Percentiles rank a stretch among this genome's conserved stretches.
phyloP scores from a whole-genome alignment of 2,113 vertebrate species.

The Chloropsis cyanopogon region DNA sequence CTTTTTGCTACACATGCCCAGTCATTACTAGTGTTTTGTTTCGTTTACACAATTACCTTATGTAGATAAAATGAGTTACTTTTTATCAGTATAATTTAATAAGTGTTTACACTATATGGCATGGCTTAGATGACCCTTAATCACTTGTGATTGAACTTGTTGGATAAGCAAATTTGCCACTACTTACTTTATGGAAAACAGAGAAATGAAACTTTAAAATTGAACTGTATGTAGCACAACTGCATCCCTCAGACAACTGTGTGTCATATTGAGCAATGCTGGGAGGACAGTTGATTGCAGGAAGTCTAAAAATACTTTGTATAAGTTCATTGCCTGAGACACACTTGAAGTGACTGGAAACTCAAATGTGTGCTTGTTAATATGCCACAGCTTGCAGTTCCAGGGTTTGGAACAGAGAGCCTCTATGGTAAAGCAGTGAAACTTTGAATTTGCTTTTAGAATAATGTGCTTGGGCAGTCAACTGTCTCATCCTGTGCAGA shows the following conservation, averaged over 20 bases:
- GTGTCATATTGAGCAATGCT: constrained; percentile 22
- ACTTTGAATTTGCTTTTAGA: not conserved
- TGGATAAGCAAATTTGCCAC: constrained; percentile 7
- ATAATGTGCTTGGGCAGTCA: not conserved
- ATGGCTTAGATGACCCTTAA: constrained; percentile 33
- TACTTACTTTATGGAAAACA: constrained; percentile 27
- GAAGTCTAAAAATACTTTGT: constrained; percentile 69
- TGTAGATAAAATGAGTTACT: constrained; percentile 29
- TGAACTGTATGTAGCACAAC: not conserved
- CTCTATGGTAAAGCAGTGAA: not conserved
- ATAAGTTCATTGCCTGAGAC: constrained; percentile 11
- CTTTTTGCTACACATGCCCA: not conserved
- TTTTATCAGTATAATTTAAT: constrained; percentile 9
- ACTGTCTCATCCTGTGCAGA: not conserved
- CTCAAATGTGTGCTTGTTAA: not conserved
- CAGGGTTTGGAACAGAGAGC: not conserved
- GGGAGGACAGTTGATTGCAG: constrained; percentile 51
- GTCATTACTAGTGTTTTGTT: constrained; percentile 2
- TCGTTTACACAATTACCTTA: constrained; percentile 18
- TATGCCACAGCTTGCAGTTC: not conserved
- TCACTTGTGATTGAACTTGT: constrained; percentile 36
- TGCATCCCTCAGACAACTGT: constrained; percentile 24
- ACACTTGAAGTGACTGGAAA: constrained; percentile 11
- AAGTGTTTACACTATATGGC: constrained; percentile 2
- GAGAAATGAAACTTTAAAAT: constrained; percentile 36